Base-by-base conservation (phyloP, 2,797 vertebrate species). In the Onychomys arenicola region DNA sequence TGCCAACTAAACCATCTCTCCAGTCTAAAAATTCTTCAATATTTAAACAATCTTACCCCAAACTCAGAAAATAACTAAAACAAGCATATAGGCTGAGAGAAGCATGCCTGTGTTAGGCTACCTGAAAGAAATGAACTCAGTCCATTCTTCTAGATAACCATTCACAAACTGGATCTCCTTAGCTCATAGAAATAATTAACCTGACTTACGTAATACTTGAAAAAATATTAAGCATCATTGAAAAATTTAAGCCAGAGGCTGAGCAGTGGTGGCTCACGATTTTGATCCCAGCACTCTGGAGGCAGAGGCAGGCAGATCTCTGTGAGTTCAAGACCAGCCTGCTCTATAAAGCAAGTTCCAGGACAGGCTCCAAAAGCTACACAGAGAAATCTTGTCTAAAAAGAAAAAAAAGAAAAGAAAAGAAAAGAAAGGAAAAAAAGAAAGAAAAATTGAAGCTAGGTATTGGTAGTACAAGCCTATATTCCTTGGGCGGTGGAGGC, bases 1-100 rank as follows among this genome's bases (percentile, higher is more conserved):
- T 83, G 25, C 37, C 37, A 81, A 59, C 34, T 81, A 16, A 83
- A 8, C 37, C 57, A 63, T 40, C n/a, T 82, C 57, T 37, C 52
- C 52, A 37, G 78, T 4, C 52, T 81, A n/a, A 81, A 80, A 92
- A 59, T 52, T 95, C 81, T 77, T 84, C 71, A 69, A 61, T 86
- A 93, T 76, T 96, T 90, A 97, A 95, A 40, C 17, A 77, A 21
- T 89, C 43, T 49, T 37, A 82, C 9, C 21, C 75, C 81, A 13
- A 52, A 87, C 34, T 69, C 61, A 88, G 59, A 90, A 96, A 89
- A 93, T 59, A 84, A 71, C 65, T 75, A 75, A 19, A 92, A 81
- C 19, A 89, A 71, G 46, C 65, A 57, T 17, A 52, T 46, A 5
- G 55, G 61, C 71, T 91, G 65, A 93, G 69, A 91, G 82, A 96